Base-by-base conservation (phyloP, 1,140 invertebrate species). In the Bombus soroeensis region DNA sequence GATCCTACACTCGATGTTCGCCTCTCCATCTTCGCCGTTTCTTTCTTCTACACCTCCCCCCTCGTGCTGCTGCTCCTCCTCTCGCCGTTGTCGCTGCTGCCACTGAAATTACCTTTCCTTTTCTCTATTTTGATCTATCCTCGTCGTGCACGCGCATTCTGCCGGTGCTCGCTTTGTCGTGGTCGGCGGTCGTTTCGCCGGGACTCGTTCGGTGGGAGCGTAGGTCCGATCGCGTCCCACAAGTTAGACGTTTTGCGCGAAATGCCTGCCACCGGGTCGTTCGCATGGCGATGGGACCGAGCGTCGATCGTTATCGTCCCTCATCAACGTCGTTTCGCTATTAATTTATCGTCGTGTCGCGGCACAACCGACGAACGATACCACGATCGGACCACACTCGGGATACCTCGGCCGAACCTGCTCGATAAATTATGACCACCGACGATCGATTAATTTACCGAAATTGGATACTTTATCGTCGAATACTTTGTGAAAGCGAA, bases 241-340 rank as follows among this genome's bases (percentile, higher is more conserved):
- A 71, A n/a, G 47, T 73, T 77, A 22, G 66, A 9, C 25, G 34
- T 89, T 87, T 86, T 88, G 71, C 88, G 66, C 72, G 78, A 83
- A 89, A 53, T 75, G 41, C 81, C 81, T 87, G 88, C 88, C 88
- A 89, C 88, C 66, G 88, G 84, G 79, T 83, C 82, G 88, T 90
- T 90, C 81, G 88, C 79, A 87, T 77, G 85, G 81, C 81, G 59
- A 64, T 77, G 79, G 85, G 77, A 79, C 86, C 68, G 79, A 82
- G 88, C 86, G 82, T 88, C 83, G 89, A 90, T 90, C 86, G 82
- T 90, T 90, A 90, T 90, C 89, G 86, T 83, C 89, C 88, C 89
- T 88, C 89, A 89, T 90, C 89, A 90, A 90, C 86, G 89, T 90
- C 89, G 86, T 90, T 90, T 87, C 88, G 79, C 82, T 90, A 90